phyloP scores from a whole-genome alignment of 2,113 vertebrate species.

The Eulacestoma nigropectus region DNA sequence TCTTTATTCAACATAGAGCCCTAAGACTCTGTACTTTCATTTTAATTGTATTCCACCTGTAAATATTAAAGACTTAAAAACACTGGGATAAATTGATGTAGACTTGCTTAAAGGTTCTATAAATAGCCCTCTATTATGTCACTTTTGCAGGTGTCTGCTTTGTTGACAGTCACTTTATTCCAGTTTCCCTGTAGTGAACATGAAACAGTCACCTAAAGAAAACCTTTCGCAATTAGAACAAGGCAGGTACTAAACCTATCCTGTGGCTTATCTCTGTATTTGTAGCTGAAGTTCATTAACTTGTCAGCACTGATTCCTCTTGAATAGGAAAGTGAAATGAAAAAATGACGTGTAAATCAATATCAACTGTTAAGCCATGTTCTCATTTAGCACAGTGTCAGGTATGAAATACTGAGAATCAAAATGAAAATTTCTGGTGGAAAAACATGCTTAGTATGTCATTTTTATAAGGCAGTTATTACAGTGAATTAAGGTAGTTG shows the following conservation, averaged over 20 bases:
- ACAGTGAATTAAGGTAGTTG: neutral
- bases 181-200: neutral
- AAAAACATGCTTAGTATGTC: neutral
- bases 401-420: neutral
- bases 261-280: slow-evolving; percentile 45
- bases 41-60: neutral
- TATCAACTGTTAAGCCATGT: slow-evolving; percentile 14
- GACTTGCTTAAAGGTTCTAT: neutral
- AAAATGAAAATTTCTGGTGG: neutral
- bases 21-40: neutral
- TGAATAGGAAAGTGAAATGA: slow-evolving; percentile 41
- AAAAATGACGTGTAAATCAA: slow-evolving; percentile 47
- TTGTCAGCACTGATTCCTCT: slow-evolving; percentile 61
- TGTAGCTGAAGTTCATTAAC: slow-evolving; percentile 71
- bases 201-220: slow-evolving; percentile 7
- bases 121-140: neutral
- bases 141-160: neutral
- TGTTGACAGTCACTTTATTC: neutral
- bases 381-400: slow-evolving; percentile 24
- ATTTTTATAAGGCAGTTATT: neutral
- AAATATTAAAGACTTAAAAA: neutral
- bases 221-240: slow-evolving; percentile 52
- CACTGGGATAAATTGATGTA: neutral
- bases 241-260: slow-evolving; percentile 40
- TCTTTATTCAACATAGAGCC: neutral